Base-by-base conservation (phyloP, 2,888 invertebrate species). In the Calephelis perditalis region DNA sequence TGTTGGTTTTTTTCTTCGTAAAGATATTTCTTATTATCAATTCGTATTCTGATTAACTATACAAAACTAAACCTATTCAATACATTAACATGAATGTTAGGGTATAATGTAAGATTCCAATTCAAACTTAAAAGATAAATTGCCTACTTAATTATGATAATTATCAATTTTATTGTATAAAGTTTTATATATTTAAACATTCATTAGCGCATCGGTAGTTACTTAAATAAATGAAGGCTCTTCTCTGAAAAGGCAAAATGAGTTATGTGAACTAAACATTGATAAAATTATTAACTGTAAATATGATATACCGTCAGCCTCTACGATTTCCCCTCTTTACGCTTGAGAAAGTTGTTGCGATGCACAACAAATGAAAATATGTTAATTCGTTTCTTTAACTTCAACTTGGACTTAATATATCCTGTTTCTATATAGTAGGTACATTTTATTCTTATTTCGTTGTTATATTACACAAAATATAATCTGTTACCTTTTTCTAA, bases 221-320 rank as follows among this genome's bases (percentile, higher is more conserved):
- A 26, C 12, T 36, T 11, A 52, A 52, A 52, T 35, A 35, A 6
- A 26, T 26, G 26, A 11, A 11, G 11, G 35, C 35, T 11, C 5
- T 52, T 10, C 35, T 52, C 7, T 52, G 52, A 36, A 52, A 52
- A 36, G 11, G 36, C 52, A 7, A 54, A 54, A 35, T 54, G 36
- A 54, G n/a, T 54, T 54, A 54, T 54, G 36, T 54, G 52, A 54
- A 54, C 52, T 54, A 54, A 54, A n/a, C 36, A 54, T 35, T 54
- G 52, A 54, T 54, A 54, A 54, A 54, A 54, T 54, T 26, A 54
- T 54, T 54, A 54, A 54, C 52, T 54, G 52, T 54, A 54, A 54
- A 54, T 54, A 54, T 35, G 36, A 54, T 54, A 54, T 54, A 54
- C 52, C 52, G 52, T 36, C 52, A 54, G 52, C 52, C 11, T 54